phyloP scores from a whole-genome alignment of 2,888 invertebrate species.

The Meta bourneti region DNA sequence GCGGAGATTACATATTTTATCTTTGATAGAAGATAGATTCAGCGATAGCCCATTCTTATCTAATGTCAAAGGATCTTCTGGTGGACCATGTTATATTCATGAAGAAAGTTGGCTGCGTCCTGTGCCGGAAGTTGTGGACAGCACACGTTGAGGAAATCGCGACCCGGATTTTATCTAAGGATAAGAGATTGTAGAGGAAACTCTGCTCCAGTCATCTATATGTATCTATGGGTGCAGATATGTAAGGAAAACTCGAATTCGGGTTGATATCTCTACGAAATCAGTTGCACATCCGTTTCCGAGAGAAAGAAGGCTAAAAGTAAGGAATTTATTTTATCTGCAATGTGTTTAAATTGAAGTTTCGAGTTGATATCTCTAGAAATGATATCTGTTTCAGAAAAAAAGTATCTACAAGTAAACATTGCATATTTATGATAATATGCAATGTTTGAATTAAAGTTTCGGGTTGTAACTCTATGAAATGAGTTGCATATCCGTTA shows the following conservation, averaged over 20 bases:
- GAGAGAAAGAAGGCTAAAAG: not conserved
- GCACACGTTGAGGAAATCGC: not conserved
- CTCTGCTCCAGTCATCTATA: too few relatives aligned
- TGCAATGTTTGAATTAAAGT: too few relatives aligned
- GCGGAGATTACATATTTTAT: conserved; percentile 23
- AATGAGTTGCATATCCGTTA: too few relatives aligned
- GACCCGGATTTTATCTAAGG: not conserved
- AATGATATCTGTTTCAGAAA: too few relatives aligned
- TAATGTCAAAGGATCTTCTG: not conserved
- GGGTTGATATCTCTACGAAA: not conserved
- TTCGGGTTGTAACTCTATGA: too few relatives aligned
- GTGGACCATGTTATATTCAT: conserved; percentile 35
- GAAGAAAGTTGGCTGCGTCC: conserved; percentile 17
- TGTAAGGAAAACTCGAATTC: not conserved
- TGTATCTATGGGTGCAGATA: not conserved
- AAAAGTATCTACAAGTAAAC: too few relatives aligned
- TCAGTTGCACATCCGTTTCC: not conserved
- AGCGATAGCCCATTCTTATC: conserved; percentile 27
- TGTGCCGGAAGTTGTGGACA: not conserved
- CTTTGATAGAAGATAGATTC: conserved; percentile 12
- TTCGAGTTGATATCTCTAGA: too few relatives aligned
- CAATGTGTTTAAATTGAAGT: too few relatives aligned
- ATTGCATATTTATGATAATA: too few relatives aligned
- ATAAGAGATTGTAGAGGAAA: not conserved
- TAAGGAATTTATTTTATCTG: too few relatives aligned